Evolutionary conservation across 2,888 invertebrate species (phyloP), one percentile per base, ranked within the genome.

Genomic region (Nebria brevicollis): DNA sequence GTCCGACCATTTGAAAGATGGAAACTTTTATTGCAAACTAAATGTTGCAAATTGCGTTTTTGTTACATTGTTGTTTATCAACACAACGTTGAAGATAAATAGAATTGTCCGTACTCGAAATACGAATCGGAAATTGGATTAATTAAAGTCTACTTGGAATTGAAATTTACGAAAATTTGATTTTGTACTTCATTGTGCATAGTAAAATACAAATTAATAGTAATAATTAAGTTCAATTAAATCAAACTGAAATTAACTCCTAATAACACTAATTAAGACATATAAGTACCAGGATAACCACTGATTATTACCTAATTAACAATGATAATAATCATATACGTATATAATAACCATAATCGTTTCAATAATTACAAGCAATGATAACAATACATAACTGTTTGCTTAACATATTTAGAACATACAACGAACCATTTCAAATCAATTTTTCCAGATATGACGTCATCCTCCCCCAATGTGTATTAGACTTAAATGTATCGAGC

Each of bases 401-500:
- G 13, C 54, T 54, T 11, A 11, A 54, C 13, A 8, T 54, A 54
- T 54, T 11, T 11, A 54, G 7, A 54, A 54, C 34, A 54, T 68
- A 25, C 15, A 68, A 26, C n/a, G 26, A n/a, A 26, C 13, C 8
- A 15, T 8, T 10, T 8, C 68, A 68, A 68, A 13, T 15, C 68
- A 25, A 20, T 68, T 68, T 68, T 68, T 26, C 72, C 34, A 72
- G 26, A n/a, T 65, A 72, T 81, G 81, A 81, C 81, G 81, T 80
- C 80, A 80, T 64, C 74, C 54, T 41, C 26, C 54, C 54, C 54
- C 79, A 41, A 66, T 75, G 10, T 75, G 72, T 72, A 70, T 81
- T 81, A 81, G 64, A 68, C 76, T 76, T 77, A 81, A 81, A 81
- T 68, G 76, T 66, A 76, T 81, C 65, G 72, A 13, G 20, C 81